These are phyloP conservation scores for Tapirus terrestris DNA, from an alignment of 2,113 vertebrate species.

Conservation along the genomic window DNA sequence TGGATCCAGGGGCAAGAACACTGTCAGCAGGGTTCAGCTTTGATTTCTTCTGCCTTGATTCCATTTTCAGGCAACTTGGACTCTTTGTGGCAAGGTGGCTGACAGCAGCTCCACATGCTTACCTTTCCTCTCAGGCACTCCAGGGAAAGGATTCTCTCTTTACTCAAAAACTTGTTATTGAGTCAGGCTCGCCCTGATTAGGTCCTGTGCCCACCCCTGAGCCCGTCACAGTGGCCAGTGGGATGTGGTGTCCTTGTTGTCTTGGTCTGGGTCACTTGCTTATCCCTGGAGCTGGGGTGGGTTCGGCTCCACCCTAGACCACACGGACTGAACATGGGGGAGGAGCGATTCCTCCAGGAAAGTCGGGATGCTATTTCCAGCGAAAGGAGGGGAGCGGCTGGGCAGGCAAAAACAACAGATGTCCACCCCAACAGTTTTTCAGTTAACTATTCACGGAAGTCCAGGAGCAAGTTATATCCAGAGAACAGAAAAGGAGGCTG, in stretches of 20 bases:
- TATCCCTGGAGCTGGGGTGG: not conserved
- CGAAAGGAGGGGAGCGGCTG: conserved; percentile 67
- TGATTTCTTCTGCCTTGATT: not conserved
- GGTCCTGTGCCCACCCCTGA: not conserved
- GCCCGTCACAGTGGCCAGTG: not conserved
- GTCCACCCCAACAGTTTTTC: conserved; percentile 71
- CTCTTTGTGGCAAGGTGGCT: not conserved
- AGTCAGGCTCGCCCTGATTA: not conserved
- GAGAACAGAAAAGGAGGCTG: conserved; percentile 58
- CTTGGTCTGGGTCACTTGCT: not conserved
- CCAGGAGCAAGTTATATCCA: conserved; percentile 61
- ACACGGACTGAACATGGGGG: conserved; percentile 41
- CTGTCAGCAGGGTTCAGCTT: not conserved
- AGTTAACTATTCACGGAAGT: conserved; percentile 70
- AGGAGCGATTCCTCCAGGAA: conserved; percentile 57
- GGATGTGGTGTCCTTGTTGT: not conserved
- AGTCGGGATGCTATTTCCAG: conserved; percentile 77
- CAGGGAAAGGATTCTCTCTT: not conserved
- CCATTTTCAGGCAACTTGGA: not conserved
- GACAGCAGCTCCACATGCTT: not conserved
- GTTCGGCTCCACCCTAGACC: conserved; percentile 12
- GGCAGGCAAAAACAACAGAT: conserved; percentile 78
- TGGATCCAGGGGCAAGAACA: not conserved
- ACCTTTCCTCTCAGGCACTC: not conserved
- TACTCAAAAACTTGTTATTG: not conserved